Evolutionary conservation across 2,797 vertebrate species (phyloP).

Genomic region (Balearica regulorum): DNA sequence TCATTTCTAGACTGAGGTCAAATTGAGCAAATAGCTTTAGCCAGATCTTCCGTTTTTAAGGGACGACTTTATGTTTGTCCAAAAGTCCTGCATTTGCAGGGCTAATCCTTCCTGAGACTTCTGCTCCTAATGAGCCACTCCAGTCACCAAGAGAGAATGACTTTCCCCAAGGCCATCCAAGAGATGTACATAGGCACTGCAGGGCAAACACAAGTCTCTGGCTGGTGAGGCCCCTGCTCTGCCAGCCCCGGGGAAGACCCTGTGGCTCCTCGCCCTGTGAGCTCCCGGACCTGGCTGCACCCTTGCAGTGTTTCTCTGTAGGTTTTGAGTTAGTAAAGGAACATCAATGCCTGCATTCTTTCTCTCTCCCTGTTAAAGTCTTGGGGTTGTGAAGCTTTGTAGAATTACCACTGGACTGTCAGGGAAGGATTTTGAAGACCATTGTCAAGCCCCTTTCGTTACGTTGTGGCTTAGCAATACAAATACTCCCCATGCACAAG

Average conservation of each 20-base stretch:
- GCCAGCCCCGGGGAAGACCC: neutral
- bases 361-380: neutral
- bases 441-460: neutral
- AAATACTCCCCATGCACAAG: neutral
- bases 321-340: neutral
- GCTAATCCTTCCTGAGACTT: neutral
- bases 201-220: neutral
- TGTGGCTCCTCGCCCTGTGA: neutral
- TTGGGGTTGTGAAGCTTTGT: neutral
- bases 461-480: neutral
- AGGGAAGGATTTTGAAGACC: neutral
- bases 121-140: neutral
- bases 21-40: neutral
- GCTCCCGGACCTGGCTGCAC: neutral
- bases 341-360: neutral
- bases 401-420: neutral
- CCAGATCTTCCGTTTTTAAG: neutral
- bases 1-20: neutral
- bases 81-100: neutral
- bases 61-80: neutral
- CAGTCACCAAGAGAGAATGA: accelerated
- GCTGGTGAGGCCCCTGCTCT: neutral
- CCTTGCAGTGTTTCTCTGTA: neutral
- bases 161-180: neutral
- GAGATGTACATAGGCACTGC: neutral